These are phyloP conservation scores for Mesitornis unicolor DNA, from an alignment of 2,113 vertebrate species.

Conservation along the genomic window DNA sequence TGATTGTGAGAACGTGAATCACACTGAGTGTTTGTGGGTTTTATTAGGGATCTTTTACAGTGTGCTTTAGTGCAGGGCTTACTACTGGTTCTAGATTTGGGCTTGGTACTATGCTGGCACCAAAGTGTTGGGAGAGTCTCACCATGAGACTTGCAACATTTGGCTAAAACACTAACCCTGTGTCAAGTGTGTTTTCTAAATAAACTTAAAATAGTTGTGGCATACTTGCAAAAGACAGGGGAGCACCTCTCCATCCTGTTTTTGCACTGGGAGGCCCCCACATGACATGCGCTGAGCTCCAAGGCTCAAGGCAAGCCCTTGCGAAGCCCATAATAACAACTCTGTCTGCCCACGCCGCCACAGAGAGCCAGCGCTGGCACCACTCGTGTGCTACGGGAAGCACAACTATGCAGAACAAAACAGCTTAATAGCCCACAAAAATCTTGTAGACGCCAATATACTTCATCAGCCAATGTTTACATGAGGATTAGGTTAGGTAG, in stretches of 20 bases:
- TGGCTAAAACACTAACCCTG: accelerated
- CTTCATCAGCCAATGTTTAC: background rate
- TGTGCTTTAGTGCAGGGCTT: background rate
- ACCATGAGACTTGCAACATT: background rate
- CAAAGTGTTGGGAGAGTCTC: background rate
- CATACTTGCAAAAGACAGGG: background rate
- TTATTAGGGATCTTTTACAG: background rate
- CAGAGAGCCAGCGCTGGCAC: background rate
- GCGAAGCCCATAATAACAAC: background rate
- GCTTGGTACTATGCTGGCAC: background rate
- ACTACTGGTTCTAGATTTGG: background rate
- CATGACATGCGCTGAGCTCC: background rate
- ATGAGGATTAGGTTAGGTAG: background rate
- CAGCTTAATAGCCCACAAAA: background rate
- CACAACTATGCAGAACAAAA: background rate
- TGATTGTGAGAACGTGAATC: background rate
- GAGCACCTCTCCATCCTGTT: background rate
- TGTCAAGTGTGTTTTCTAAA: background rate
- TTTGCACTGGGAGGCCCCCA: background rate
- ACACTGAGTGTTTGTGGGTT: background rate
- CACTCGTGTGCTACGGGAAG: background rate
- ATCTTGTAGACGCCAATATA: background rate
- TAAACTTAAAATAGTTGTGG: background rate
- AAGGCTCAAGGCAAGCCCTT: background rate
- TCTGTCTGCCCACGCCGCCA: background rate